Conservation (phyloP, 1,140 invertebrate genomes). For the Zophobas atratus region DNA sequence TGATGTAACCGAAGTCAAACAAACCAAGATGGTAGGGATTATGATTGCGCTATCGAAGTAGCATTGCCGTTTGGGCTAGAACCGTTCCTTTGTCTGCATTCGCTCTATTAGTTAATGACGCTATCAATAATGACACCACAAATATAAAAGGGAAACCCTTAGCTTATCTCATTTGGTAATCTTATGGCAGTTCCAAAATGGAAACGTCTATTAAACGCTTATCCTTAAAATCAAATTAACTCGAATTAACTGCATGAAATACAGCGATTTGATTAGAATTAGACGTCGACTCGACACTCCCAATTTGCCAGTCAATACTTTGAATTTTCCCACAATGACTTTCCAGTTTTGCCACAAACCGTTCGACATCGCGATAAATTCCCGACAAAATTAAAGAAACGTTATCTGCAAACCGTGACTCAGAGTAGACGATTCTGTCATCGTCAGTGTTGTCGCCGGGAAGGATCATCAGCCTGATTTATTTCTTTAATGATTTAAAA, state of each 20-base stretch:
- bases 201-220: slow-evolving; percentile 34
- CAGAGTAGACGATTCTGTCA: slow-evolving; percentile 6
- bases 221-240: slow-evolving; percentile 40
- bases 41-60: neutral
- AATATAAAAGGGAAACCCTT: slow-evolving; percentile 41
- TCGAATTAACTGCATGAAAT: slow-evolving; percentile 29
- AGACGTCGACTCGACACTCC: neutral
- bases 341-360: neutral
- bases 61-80: neutral
- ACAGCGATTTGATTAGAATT: slow-evolving; percentile 27
- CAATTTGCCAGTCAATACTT: slow-evolving; percentile 4
- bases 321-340: slow-evolving; percentile 10
- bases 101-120: slow-evolving; percentile 38
- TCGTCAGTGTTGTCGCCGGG: neutral
- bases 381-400: neutral
- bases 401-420: slow-evolving; percentile 11
- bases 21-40: neutral
- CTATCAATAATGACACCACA: slow-evolving; percentile 40
- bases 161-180: slow-evolving; percentile 10
- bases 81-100: slow-evolving; percentile 31
- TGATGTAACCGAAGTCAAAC: slow-evolving; percentile 1
- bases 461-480: neutral
- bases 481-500: slow-evolving; percentile 8
- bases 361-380: neutral
- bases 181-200: slow-evolving; percentile 27